Evolutionary conservation across 2,113 vertebrate species (phyloP).

Genomic region (Pseudopipra pipra): DNA sequence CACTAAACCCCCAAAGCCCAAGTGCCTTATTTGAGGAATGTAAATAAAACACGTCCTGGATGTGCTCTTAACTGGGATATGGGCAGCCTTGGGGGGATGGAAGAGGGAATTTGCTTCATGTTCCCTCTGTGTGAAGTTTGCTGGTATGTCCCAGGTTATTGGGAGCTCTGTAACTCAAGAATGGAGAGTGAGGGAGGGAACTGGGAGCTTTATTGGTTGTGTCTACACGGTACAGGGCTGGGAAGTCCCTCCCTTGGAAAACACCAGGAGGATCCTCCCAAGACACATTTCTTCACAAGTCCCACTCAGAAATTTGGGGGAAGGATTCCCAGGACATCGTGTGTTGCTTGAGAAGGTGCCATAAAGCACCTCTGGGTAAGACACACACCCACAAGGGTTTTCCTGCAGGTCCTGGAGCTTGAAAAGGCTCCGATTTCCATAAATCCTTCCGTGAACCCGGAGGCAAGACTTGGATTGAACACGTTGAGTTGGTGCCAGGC

Average conservation of each 20-base stretch:
- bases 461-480: not conserved
- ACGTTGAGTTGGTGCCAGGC: not conserved
- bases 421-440: not conserved
- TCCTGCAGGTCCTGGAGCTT: not conserved
- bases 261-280: not conserved
- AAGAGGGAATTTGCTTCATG: not conserved
- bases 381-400: not conserved
- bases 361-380: not conserved
- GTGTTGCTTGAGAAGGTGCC: not conserved
- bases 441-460: not conserved
- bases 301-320: not conserved
- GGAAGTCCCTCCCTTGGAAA: not conserved
- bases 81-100: not conserved
- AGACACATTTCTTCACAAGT: not conserved
- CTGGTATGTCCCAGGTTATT: not conserved
- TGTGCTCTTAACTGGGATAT: not conserved
- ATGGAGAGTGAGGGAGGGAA: not conserved
- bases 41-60: conserved; percentile 30
- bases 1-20: not conserved
- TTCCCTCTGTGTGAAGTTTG: not conserved
- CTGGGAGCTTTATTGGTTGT: not conserved
- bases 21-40: not conserved
- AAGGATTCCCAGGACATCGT: not conserved
- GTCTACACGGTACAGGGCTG: not conserved
- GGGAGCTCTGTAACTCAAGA: not conserved